Base-by-base conservation (phyloP, 2,113 vertebrate genomes). In the Thomomys bottae region DNA sequence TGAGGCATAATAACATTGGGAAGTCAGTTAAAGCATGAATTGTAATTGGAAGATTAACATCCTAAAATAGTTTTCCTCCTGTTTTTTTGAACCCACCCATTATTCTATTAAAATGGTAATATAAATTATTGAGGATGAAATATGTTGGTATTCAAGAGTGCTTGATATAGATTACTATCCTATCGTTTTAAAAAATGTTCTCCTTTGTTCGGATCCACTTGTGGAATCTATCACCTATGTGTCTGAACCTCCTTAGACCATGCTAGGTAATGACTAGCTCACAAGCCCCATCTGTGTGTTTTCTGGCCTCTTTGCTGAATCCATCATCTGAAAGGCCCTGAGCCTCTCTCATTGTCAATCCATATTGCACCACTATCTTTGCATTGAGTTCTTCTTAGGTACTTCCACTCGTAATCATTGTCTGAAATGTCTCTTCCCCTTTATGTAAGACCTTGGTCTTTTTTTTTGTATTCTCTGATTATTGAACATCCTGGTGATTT, bases 181-280 rank as follows among this genome's bases (percentile, higher is more conserved):
- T 45, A 28, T 6, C 8, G 40, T 78, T 82, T 94, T 86, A 38
- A 2, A 88, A 93, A 87, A n/a, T 86, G 67, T 72, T 96, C 34
- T 90, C 49, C 91, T 94, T 96, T 94, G 38, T 95, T 96, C 96
- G 88, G 84, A 94, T 96, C 32, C 93, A 96, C 91, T 87, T 92
- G 80, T 96, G 94, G 94, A 94, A 45, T 88, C 90, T 96, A 17
- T 94, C 83, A 71, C 94, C 28, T 32, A 70, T 94, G 68, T 81
- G 81, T 93, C 93, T 94, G 95, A 96, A 61, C 83, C 61, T 87
- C 93, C 96, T 1, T 75, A 95, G 92, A 66, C 96, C 90, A 92
- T 78, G 6, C 40, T 84, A 97, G 97, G 97, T 97, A 98, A 97
- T 94, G 64, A 71, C 38, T 21, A 84, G 57, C 45, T 94, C 45